Evolutionary conservation across 2,797 vertebrate species (phyloP).

Genomic region (Alauda arvensis): DNA sequence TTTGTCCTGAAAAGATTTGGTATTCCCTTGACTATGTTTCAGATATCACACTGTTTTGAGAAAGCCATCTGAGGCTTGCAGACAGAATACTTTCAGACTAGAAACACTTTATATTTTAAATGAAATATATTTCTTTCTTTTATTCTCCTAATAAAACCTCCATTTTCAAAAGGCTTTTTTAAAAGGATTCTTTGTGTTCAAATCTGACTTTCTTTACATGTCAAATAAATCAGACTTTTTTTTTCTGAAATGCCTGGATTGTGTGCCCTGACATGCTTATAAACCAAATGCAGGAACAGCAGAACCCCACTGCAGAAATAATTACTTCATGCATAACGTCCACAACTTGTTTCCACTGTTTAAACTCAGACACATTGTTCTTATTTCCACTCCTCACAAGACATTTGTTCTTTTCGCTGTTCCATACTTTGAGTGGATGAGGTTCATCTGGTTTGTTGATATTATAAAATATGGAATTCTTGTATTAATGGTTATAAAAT

Average conservation of each 20-base stretch:
- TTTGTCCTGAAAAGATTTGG: constrained; percentile 13
- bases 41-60: constrained; percentile 10
- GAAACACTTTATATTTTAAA: constrained; percentile 1
- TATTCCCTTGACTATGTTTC: constrained; percentile 19
- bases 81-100: not conserved
- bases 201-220: constrained; percentile 15
- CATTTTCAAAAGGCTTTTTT: not conserved
- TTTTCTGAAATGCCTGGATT: constrained; percentile 42
- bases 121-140: not conserved
- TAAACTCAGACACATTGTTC: constrained; percentile 74
- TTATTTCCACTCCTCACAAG: constrained; percentile 72
- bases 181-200: not conserved
- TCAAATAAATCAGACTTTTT: constrained; percentile 35
- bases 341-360: constrained; percentile 64
- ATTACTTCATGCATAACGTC: constrained; percentile 55
- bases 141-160: not conserved
- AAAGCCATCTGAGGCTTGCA: not conserved
- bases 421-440: constrained; percentile 59
- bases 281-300: constrained; percentile 51
- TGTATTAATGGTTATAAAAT: constrained; percentile 68
- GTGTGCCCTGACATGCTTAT: constrained; percentile 49
- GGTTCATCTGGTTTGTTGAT: constrained; percentile 75
- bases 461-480: constrained; percentile 74
- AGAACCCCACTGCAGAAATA: constrained; percentile 56
- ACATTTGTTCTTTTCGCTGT: constrained; percentile 73